A percentile compares a stretch with the other conserved stretches of the same genome.
These are phyloP conservation scores for Cetonia aurata DNA, from an alignment of 2,888 invertebrate genomes.

Conservation along the genomic window DNA sequence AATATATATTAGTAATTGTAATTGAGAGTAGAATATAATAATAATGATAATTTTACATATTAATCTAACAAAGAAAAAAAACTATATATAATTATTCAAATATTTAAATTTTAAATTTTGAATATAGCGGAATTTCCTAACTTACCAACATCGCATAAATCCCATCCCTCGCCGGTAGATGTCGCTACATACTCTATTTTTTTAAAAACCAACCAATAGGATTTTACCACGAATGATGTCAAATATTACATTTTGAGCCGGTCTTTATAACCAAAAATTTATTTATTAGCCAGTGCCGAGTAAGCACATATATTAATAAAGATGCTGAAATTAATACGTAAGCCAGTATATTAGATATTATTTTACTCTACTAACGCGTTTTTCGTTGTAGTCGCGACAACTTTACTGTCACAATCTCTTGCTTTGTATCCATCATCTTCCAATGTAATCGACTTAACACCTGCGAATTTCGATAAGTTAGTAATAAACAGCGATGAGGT, in stretches of 20 bases:
- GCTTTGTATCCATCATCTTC: constrained; percentile 78
- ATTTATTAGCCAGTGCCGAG: constrained; percentile 17
- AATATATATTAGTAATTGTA: too few relatives aligned
- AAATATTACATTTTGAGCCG: constrained; percentile 13
- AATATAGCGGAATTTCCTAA: too few relatives aligned
- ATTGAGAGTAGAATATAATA: too few relatives aligned
- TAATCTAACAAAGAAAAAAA: too few relatives aligned
- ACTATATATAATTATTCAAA: too few relatives aligned
- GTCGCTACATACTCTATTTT: not conserved
- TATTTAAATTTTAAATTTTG: too few relatives aligned
- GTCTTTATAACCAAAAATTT: constrained; percentile 40
- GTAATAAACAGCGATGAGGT: constrained; percentile 87
- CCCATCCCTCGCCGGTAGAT: too few relatives aligned
- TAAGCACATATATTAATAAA: not conserved
- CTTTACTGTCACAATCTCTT: constrained; percentile 60
- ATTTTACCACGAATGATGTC: constrained; percentile 39
- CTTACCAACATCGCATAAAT: too few relatives aligned
- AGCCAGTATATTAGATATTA: not conserved
- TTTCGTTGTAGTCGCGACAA: constrained; percentile 26
- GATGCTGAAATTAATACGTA: constrained; percentile 38
- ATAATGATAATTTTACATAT: too few relatives aligned
- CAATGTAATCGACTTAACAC: constrained; percentile 88
- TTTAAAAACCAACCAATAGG: constrained; percentile 36
- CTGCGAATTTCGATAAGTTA: constrained; percentile 86
- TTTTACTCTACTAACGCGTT: not conserved